Evolutionary conservation across 2,888 invertebrate genomes (phyloP).

Genomic region (Campoletis raptor): DNA sequence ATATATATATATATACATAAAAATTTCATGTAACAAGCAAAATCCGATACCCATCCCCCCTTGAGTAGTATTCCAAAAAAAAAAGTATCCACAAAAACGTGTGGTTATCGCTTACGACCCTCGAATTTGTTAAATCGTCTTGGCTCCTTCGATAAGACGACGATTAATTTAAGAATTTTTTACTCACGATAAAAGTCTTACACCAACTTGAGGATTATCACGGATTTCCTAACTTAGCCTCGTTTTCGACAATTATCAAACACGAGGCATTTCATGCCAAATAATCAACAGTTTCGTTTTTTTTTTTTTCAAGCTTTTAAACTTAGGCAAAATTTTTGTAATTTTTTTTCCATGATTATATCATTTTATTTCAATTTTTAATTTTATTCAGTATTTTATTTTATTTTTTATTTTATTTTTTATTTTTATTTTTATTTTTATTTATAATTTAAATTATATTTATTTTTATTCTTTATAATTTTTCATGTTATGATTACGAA

Average conservation of each 20-base stretch:
- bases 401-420: too few relatives aligned
- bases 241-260: conserved; percentile 2
- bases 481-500: neutral
- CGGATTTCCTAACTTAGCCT: neutral
- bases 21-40: conserved; percentile 5
- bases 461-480: neutral
- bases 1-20: conserved; percentile 10
- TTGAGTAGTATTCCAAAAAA: neutral
- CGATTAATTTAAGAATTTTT: conserved; percentile 47
- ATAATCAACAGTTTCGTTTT: neutral
- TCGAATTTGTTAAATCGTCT: conserved; percentile 11
- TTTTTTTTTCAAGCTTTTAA: too few relatives aligned
- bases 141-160: conserved; percentile 24
- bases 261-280: neutral
- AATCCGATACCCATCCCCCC: neutral
- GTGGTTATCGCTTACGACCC: conserved; percentile 17
- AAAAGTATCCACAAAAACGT: conserved; percentile 11
- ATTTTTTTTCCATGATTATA: too few relatives aligned
- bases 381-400: too few relatives aligned
- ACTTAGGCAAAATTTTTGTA: neutral
- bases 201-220: conserved; percentile 7
- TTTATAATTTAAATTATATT: too few relatives aligned
- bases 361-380: too few relatives aligned
- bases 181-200: neutral
- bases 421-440: too few relatives aligned